phyloP scores from a whole-genome alignment of 2,797 vertebrate species.

The Darevskia nairensis region DNA sequence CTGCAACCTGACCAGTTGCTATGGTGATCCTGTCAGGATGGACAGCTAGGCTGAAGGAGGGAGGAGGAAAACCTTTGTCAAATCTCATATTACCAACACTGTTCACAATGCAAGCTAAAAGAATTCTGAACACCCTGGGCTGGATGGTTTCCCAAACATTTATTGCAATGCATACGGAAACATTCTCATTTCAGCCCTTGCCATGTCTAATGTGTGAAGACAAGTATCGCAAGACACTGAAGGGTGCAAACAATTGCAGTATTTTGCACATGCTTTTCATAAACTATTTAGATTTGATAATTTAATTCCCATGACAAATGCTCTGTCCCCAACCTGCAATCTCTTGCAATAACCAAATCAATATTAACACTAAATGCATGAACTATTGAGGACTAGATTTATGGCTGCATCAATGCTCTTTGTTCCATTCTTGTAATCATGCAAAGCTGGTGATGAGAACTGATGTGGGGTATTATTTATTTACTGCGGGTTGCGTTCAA shows the following conservation, averaged over 20 bases:
- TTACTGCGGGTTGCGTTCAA: not conserved
- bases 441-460: not conserved
- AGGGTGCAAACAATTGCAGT: not conserved
- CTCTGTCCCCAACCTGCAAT: not conserved
- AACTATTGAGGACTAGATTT: not conserved
- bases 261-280: not conserved
- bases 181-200: not conserved
- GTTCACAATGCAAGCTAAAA: not conserved
- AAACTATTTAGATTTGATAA: not conserved
- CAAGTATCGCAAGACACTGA: not conserved
- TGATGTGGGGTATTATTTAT: not conserved
- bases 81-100: slow-evolving; percentile 19
- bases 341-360: not conserved
- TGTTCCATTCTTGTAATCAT: not conserved
- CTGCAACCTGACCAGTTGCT: slow-evolving; percentile 97
- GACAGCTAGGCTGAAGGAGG: slow-evolving; percentile 88
- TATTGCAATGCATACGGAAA: not conserved
- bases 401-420: not conserved
- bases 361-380: not conserved
- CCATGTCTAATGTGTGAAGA: not conserved
- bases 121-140: not conserved
- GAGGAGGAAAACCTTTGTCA: slow-evolving; percentile 18
- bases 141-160: not conserved
- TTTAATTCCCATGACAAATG: not conserved
- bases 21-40: slow-evolving; percentile 99